These are phyloP conservation scores for Proisotoma minuta DNA, from an alignment of 2,888 invertebrate species.

Conservation along the genomic window DNA sequence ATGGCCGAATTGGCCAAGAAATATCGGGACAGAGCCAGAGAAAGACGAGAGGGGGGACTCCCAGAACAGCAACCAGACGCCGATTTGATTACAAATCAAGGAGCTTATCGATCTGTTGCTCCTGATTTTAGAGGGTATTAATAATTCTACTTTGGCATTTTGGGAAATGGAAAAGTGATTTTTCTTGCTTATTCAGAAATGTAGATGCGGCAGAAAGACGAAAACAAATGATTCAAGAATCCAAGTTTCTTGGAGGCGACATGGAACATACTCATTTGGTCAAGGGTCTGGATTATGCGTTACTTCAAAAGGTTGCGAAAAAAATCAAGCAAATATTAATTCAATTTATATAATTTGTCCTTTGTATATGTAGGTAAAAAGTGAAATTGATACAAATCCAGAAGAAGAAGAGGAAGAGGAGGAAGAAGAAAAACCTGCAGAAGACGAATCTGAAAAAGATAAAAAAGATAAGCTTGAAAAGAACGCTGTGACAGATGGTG, in stretches of 20 bases:
- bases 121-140: constrained; percentile 86
- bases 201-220: constrained; percentile 90
- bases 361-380: constrained; percentile 56
- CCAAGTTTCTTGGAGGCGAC: constrained; percentile 99
- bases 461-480: constrained; percentile 28
- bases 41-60: constrained; percentile 77
- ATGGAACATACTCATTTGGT: constrained; percentile 99
- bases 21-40: constrained; percentile 84
- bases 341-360: background rate
- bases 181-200: constrained; percentile 48
- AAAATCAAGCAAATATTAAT: background rate
- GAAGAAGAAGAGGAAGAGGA: constrained; percentile 70
- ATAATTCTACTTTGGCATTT: background rate
- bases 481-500: constrained; percentile 45
- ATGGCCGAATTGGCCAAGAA: constrained; percentile 89
- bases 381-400: constrained; percentile 73
- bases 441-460: constrained; percentile 48
- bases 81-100: constrained; percentile 72
- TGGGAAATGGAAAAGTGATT: background rate
- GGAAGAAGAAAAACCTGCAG: constrained; percentile 55
- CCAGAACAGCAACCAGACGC: constrained; percentile 74
- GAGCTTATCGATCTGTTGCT: constrained; percentile 88
- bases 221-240: constrained; percentile 92
- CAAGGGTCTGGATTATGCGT: constrained; percentile 89
- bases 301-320: constrained; percentile 73